Evolutionary conservation across 2,797 vertebrate genomes (phyloP).

Genomic region (Clarias fuscus): DNA sequence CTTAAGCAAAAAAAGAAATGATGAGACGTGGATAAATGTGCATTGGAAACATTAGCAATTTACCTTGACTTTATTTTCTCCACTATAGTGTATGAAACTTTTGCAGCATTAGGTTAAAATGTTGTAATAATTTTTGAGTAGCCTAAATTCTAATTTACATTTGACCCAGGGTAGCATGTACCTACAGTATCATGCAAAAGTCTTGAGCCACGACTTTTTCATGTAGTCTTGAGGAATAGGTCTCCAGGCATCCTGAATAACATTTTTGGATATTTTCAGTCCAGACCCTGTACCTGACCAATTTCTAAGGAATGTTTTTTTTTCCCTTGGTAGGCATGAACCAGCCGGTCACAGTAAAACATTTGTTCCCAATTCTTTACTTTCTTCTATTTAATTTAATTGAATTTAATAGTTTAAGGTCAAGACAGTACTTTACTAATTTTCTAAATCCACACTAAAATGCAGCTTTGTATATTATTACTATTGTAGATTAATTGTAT

Average conservation of each 20-base stretch:
- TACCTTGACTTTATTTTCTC: neutral
- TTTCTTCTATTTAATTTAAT: too few relatives aligned
- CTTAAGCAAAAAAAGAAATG: neutral
- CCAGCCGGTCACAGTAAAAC: too few relatives aligned
- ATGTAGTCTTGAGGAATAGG: too few relatives aligned
- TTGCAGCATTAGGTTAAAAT: neutral
- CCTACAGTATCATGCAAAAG: too few relatives aligned
- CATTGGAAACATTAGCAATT: neutral
- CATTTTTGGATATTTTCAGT: too few relatives aligned
- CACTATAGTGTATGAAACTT: neutral
- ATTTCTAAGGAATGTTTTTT: too few relatives aligned
- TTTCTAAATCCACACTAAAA: neutral
- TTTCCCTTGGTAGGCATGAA: too few relatives aligned
- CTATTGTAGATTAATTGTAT: neutral
- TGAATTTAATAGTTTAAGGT: too few relatives aligned
- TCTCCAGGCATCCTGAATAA: too few relatives aligned
- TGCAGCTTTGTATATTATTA: neutral
- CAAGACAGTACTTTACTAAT: neutral
- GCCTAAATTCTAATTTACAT: neutral
- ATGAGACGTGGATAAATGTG: neutral
- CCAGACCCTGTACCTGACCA: too few relatives aligned
- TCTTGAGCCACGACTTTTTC: too few relatives aligned
- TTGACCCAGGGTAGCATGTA: neutral
- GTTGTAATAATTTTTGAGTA: neutral
- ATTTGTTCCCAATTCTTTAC: too few relatives aligned